These are phyloP conservation scores for Pitangus sulphuratus DNA, from an alignment of 2,797 vertebrate genomes.

Conservation along the genomic window DNA sequence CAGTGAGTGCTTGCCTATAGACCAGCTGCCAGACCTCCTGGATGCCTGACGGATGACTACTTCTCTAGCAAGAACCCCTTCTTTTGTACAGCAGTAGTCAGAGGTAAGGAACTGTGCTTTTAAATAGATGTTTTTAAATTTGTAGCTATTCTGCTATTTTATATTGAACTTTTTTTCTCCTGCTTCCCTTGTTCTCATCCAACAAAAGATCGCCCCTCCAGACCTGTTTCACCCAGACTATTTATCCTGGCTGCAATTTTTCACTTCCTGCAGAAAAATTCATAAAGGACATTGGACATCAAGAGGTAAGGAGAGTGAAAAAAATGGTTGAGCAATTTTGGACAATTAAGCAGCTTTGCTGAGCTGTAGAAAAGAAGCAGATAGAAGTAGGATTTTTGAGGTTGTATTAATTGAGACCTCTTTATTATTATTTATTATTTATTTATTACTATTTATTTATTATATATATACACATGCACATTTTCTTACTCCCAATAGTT, in stretches of 20 bases:
- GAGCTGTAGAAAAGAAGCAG: neutral
- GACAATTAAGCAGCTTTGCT: neutral
- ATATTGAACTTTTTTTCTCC: neutral
- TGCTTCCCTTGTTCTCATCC: neutral
- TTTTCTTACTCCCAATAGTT: neutral
- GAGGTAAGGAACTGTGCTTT: conserved; percentile 8
- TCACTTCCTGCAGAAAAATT: neutral
- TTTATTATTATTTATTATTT: neutral
- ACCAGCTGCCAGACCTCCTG: neutral
- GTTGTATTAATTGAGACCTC: neutral
- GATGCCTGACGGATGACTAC: neutral
- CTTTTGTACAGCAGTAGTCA: neutral
- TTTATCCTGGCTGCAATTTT: neutral
- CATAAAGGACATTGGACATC: neutral
- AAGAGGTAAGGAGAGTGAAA: neutral
- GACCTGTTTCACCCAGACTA: neutral
- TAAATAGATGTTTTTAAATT: neutral
- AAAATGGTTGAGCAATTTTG: neutral
- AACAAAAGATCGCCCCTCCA: neutral
- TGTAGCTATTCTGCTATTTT: neutral
- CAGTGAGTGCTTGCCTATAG: neutral
- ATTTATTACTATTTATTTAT: too few species aligned
- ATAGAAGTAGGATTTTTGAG: neutral
- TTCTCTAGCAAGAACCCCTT: neutral
- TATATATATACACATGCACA: too few species aligned